phyloP scores from a whole-genome alignment of 2,888 invertebrate species.

The Tachina fera region DNA sequence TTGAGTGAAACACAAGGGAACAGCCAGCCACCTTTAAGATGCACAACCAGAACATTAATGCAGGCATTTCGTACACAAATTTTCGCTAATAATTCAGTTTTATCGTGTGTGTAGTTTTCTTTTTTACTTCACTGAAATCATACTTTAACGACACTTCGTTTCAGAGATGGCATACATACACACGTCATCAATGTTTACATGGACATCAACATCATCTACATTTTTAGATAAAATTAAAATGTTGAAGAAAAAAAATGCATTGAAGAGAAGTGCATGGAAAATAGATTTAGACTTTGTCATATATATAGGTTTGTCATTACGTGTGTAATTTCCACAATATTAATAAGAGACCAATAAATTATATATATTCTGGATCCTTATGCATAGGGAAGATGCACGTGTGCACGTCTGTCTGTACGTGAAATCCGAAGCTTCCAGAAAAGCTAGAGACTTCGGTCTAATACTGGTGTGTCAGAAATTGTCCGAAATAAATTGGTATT shows the following conservation, averaged over 20 bases:
- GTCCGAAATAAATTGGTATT: too few relatives aligned
- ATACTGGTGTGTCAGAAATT: too few relatives aligned
- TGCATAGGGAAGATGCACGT: too few relatives aligned
- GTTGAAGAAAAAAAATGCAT: too few relatives aligned
- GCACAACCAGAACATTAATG: slow-evolving; percentile 27
- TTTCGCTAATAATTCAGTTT: slow-evolving; percentile 64
- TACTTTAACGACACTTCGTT: slow-evolving; percentile 43
- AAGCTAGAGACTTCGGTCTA: too few relatives aligned
- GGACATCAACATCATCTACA: slow-evolving; percentile 17
- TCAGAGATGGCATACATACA: slow-evolving; percentile 15
- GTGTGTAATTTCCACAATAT: too few relatives aligned
- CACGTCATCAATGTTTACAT: slow-evolving; percentile 32
- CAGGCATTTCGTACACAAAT: slow-evolving; percentile 52
- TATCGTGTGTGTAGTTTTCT: slow-evolving; percentile 55
- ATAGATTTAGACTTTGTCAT: slow-evolving; percentile 24
- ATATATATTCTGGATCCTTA: too few relatives aligned
- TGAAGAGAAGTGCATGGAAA: not conserved
- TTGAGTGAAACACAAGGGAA: not conserved
- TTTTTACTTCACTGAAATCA: slow-evolving; percentile 5
- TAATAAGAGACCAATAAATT: too few relatives aligned
- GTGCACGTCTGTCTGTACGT: too few relatives aligned
- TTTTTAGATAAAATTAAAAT: not conserved
- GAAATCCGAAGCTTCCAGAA: too few relatives aligned
- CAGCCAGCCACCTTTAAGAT: slow-evolving; percentile 18
- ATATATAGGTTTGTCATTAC: too few relatives aligned